Evolutionary conservation across 2,113 vertebrate species (phyloP).

Genomic region (Cyphomyrus discorhynchus): DNA sequence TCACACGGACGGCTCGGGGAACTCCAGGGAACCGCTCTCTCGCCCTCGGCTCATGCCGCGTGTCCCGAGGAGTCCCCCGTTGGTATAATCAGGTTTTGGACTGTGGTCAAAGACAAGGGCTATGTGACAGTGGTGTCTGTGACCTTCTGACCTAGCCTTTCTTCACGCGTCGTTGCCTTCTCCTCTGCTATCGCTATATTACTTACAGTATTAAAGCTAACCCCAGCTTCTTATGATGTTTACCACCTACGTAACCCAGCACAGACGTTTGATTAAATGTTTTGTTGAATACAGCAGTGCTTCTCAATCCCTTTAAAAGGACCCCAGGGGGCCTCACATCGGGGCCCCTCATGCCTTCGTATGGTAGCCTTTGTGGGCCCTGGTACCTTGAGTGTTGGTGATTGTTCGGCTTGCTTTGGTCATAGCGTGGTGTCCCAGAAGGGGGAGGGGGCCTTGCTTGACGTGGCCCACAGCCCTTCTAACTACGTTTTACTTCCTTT

Average conservation of each 20-base stretch:
- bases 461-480: background rate
- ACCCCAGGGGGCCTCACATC: constrained; percentile 38
- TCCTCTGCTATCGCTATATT: constrained; percentile 44
- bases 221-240: constrained; percentile 29
- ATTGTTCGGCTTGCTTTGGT: background rate
- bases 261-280: constrained; percentile 31
- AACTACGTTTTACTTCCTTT: background rate
- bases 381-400: background rate
- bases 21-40: background rate
- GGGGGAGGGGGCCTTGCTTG: background rate
- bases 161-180: constrained; percentile 59
- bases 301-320: constrained; percentile 57
- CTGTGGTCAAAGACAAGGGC: constrained; percentile 55
- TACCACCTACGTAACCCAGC: constrained; percentile 27
- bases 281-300: constrained; percentile 17
- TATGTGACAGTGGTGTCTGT: constrained; percentile 48
- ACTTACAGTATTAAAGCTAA: constrained; percentile 28
- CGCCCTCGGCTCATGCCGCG: constrained; percentile 35
- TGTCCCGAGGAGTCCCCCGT: background rate
- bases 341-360: background rate
- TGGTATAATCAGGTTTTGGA: constrained; percentile 37
- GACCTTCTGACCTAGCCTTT: constrained; percentile 53
- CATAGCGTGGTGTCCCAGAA: background rate
- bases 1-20: background rate
- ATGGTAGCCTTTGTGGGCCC: constrained; percentile 2